Evolutionary conservation across 2,113 vertebrate species (phyloP), one percentile per base, ranked within the genome.

Genomic region (Cephalopterus ornatus): DNA sequence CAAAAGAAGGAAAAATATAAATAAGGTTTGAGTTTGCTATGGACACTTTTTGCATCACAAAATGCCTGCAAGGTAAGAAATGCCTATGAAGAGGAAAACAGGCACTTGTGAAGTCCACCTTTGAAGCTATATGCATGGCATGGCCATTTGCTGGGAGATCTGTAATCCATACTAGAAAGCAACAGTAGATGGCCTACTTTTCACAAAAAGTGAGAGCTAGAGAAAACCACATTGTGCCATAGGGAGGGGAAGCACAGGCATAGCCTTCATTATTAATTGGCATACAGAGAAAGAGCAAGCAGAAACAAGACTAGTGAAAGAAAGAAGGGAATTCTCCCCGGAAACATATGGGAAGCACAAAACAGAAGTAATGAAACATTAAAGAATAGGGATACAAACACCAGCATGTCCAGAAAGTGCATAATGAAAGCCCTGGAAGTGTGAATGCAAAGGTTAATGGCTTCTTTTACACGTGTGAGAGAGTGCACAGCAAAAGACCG

Each of bases 131-230:
- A 47, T 8, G 33, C 41, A 30, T n/a, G 58, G 27, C 11, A 59
- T 12, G 32, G 41, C 70, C 70, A 35, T 74, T 55, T 87, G 41
- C 77, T 95, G 81, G 44, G 70, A 3, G 1, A 89, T 95, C 88
- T 86, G 75, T 61, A 97, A 95, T 92, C 67, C 95, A 96, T 98
- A 97, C 97, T 97, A 91, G 88, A 98, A 97, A 85, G 70, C 81
- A 97, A 97, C 98, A 97, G 98, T 97, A 98, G 98, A 93, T 98
- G 98, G 98, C 98, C 96, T 95, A 97, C 98, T 94, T 97, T 97
- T 97, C 98, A 97, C 97, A 98, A 95, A 94, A 97, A 98, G 97
- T 61, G 94, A 96, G 86, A 87, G 85, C 79, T 93, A 78, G 59
- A 96, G 92, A 78, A 96, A 80, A 80, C 37, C 52, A 53, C 79